A percentile compares a stretch with the other conserved stretches of the same genome.
phyloP scores from a whole-genome alignment of 1,140 invertebrate genomes.

The Tyrophagus putrescentiae region DNA sequence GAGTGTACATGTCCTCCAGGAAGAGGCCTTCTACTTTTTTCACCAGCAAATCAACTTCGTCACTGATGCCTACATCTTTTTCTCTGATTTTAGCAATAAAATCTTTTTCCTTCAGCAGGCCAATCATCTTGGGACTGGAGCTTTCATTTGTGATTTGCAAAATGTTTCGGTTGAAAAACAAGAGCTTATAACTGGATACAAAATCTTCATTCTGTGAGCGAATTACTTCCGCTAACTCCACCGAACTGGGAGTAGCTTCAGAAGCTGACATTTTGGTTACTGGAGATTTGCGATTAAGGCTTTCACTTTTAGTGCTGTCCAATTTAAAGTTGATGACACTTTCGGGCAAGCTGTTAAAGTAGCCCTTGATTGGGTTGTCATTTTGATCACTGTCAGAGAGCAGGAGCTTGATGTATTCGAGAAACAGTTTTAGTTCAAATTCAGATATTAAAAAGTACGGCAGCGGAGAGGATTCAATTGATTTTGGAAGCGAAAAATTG shows the following conservation, averaged over 20 bases:
- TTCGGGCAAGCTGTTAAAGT: neutral
- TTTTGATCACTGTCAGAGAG: neutral
- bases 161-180: neutral
- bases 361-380: neutral
- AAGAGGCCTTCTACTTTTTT: neutral
- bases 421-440: conserved; percentile 1
- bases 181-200: neutral
- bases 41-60: neutral
- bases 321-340: neutral
- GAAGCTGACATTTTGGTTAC: neutral
- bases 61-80: neutral
- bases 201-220: neutral
- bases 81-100: neutral
- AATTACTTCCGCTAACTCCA: neutral
- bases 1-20: neutral
- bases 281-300: conserved; percentile 1
- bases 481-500: conserved; percentile 48
- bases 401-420: conserved; percentile 2
- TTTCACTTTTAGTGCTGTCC: neutral
- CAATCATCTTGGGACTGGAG: neutral
- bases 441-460: conserved; percentile 10
- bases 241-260: neutral
- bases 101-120: conserved; percentile 11
- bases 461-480: neutral
- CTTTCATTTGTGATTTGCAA: conserved; percentile 3